Evolutionary conservation across 2,888 invertebrate genomes (phyloP).

Genomic region (Dromius quadrimaculatus): DNA sequence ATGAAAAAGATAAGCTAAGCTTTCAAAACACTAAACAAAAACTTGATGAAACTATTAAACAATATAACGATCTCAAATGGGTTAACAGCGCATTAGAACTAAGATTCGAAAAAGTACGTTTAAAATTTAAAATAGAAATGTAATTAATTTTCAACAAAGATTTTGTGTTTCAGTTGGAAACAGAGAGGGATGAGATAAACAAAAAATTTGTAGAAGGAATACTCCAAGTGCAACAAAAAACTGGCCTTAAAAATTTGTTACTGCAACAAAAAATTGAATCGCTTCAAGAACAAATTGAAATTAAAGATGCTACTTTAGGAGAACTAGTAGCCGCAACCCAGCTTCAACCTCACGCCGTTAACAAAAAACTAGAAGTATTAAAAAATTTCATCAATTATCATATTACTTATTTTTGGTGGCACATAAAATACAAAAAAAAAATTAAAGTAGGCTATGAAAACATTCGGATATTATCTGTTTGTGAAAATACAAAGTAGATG

Average conservation of each 20-base stretch:
- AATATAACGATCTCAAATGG: slow-evolving; percentile 74
- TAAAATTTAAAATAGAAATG: neutral
- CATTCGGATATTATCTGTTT: neutral
- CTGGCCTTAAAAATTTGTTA: slow-evolving; percentile 83
- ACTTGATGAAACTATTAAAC: slow-evolving; percentile 67
- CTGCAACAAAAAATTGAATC: slow-evolving; percentile 81
- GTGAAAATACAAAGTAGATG: neutral
- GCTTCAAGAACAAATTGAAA: slow-evolving; percentile 75
- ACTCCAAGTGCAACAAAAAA: slow-evolving; percentile 88
- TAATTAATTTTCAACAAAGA: slow-evolving; percentile 17
- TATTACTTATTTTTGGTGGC: too few relatives aligned
- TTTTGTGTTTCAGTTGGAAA: slow-evolving; percentile 65
- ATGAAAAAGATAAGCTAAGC: slow-evolving; percentile 86
- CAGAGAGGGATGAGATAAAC: slow-evolving; percentile 84
- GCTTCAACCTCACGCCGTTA: slow-evolving; percentile 66
- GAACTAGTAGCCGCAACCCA: slow-evolving; percentile 74
- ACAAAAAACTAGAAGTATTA: slow-evolving; percentile 71
- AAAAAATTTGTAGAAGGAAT: slow-evolving; percentile 84
- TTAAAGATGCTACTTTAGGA: slow-evolving; percentile 77
- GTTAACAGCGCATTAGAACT: slow-evolving; percentile 79
- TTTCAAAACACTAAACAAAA: slow-evolving; percentile 72
- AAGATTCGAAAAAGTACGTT: slow-evolving; percentile 76
- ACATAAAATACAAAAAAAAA: too few relatives aligned
- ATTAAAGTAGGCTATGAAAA: too few relatives aligned
- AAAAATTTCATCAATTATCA: too few relatives aligned